Conservation (phyloP, 2,888 invertebrate genomes). For the Copidosoma aretas region DNA sequence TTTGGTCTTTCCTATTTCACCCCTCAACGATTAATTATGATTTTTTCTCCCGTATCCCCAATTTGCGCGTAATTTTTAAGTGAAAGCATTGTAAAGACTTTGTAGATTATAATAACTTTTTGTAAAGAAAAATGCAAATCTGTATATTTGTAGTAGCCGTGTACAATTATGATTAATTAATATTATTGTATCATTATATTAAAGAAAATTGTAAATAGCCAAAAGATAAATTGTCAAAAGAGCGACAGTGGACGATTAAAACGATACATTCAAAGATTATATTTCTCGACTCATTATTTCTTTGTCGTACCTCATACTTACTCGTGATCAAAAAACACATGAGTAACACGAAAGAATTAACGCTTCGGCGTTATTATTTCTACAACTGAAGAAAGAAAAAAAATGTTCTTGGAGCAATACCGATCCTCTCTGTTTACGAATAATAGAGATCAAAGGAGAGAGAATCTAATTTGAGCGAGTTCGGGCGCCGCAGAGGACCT, state of each 20-base stretch:
- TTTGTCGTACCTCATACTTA: not conserved
- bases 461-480: slow-evolving; percentile 30
- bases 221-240: slow-evolving; percentile 54
- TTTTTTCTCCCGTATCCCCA: slow-evolving; percentile 37
- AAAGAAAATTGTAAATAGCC: slow-evolving; percentile 45
- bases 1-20: slow-evolving; percentile 13
- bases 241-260: slow-evolving; percentile 59
- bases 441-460: slow-evolving; percentile 34
- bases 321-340: not conserved
- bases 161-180: slow-evolving; percentile 56
- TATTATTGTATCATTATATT: slow-evolving; percentile 50
- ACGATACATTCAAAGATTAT: slow-evolving; percentile 57
- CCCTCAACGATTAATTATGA: slow-evolving; percentile 21
- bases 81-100: slow-evolving; percentile 52
- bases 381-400: not conserved
- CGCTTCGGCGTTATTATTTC: too few relatives aligned
- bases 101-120: slow-evolving; percentile 49
- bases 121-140: slow-evolving; percentile 49
- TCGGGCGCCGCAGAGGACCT: not conserved
- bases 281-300: slow-evolving; percentile 24
- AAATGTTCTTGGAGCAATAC: slow-evolving; percentile 8
- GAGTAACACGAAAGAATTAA: not conserved
- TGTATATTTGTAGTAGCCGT: slow-evolving; percentile 61
- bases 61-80: slow-evolving; percentile 39
- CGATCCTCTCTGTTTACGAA: slow-evolving; percentile 30